Conservation (phyloP, 2,797 vertebrate genomes). For the Borostomias antarcticus region DNA sequence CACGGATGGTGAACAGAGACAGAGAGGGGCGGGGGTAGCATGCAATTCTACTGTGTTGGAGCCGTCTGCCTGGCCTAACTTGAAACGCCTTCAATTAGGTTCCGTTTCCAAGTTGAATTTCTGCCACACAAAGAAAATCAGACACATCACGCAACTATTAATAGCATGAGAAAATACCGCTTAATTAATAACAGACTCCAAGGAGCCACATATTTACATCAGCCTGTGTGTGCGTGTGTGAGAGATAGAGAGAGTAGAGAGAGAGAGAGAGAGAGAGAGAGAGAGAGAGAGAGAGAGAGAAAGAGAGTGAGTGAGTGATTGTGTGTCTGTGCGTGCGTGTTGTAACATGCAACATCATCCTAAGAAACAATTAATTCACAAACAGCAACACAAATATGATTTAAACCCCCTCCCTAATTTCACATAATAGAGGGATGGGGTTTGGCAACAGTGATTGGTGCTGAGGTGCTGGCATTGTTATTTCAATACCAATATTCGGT, state of each 20-base stretch:
- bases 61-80: constrained; percentile 52
- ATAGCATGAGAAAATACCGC: constrained; percentile 53
- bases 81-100: constrained; percentile 48
- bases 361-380: background rate
- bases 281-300: background rate
- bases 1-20: constrained; percentile 3
- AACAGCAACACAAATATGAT: constrained; percentile 13
- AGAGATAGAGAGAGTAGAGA: background rate
- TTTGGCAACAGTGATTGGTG: background rate
- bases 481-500: constrained; percentile 7
- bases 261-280: constrained; percentile 20
- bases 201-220: constrained; percentile 54
- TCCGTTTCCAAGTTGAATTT: constrained; percentile 62
- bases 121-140: constrained; percentile 65
- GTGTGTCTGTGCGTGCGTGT: constrained; percentile 25
- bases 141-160: constrained; percentile 57
- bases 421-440: background rate
- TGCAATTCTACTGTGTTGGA: constrained; percentile 39
- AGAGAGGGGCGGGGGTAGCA: constrained; percentile 45
- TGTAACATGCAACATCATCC: background rate
- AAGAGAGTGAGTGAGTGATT: constrained; percentile 20
- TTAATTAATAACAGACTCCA: constrained; percentile 52
- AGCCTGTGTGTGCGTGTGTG: constrained; percentile 12
- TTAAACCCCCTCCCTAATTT: background rate
- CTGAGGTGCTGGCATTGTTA: constrained; percentile 1